Evolutionary conservation across 2,113 vertebrate genomes (phyloP).

Genomic region (Nycticryphes semicollaris): DNA sequence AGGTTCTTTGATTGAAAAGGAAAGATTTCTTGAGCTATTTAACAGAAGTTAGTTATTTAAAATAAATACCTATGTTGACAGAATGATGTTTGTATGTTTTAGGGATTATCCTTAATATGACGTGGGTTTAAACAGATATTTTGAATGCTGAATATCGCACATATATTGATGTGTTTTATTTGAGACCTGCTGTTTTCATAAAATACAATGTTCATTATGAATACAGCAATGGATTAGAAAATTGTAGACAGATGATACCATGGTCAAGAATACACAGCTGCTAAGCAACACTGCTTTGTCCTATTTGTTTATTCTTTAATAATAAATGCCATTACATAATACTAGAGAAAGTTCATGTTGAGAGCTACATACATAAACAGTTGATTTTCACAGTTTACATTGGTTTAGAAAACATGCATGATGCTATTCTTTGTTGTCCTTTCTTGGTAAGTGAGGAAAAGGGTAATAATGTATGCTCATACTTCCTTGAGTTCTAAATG

Average conservation of each 20-base stretch:
- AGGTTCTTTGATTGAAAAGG: too few relatives aligned
- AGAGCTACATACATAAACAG: background rate
- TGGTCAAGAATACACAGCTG: background rate
- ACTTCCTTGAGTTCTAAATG: background rate
- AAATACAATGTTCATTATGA: background rate
- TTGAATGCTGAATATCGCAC: background rate
- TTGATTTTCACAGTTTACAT: background rate
- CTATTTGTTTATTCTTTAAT: background rate
- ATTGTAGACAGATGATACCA: background rate
- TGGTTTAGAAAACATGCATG: background rate
- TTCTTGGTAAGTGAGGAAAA: background rate
- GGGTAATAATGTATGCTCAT: background rate
- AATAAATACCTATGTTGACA: background rate
- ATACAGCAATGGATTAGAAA: background rate
- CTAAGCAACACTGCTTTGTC: background rate
- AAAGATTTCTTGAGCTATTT: background rate
- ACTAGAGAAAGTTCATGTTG: background rate
- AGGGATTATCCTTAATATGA: background rate
- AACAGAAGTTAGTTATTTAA: background rate
- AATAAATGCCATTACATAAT: background rate
- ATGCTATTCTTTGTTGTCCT: background rate
- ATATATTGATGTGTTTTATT: background rate
- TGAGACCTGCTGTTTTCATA: background rate
- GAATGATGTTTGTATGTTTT: background rate
- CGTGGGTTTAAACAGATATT: background rate